Conservation (phyloP, 92 coral and sea anemone species). For the Epizoanthus rinbou region DNA sequence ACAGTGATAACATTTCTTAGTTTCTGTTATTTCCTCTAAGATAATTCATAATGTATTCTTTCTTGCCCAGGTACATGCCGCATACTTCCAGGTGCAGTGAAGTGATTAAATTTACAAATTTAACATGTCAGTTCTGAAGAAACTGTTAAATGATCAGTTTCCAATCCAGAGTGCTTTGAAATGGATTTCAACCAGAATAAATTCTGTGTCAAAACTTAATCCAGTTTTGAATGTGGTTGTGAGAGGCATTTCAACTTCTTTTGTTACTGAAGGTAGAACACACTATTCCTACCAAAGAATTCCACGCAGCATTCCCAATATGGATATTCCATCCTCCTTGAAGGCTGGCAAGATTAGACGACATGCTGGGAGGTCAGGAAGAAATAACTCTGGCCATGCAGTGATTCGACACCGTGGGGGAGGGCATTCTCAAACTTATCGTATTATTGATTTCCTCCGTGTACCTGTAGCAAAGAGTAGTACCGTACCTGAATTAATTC, state of each 20-base stretch:
- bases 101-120: neutral
- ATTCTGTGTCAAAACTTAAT: neutral
- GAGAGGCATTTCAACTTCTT: constrained; percentile 69
- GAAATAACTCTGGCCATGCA: constrained; percentile 85
- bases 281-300: constrained; percentile 81
- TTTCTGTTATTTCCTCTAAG: too few species aligned
- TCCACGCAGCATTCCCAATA: constrained; percentile 85
- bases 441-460: constrained; percentile 88
- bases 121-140: neutral
- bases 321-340: constrained; percentile 85
- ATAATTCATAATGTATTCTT: too few species aligned
- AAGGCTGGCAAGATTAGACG: constrained; percentile 87
- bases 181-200: constrained; percentile 2
- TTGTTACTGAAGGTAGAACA: constrained; percentile 74
- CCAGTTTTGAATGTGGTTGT: constrained; percentile 47
- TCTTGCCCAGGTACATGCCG: too few species aligned
- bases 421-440: constrained; percentile 93
- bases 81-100: too few species aligned
- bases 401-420: constrained; percentile 95
- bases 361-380: constrained; percentile 82
- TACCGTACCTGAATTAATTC: constrained; percentile 40
- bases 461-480: constrained; percentile 60
- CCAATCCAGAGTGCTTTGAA: constrained; percentile 14
- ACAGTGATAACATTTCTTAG: too few species aligned
- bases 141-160: constrained; percentile 1